A percentile compares a stretch with the other conserved stretches of the same genome.
phyloP scores from a whole-genome alignment of 2,888 invertebrate genomes.

The Apantesis nais region DNA sequence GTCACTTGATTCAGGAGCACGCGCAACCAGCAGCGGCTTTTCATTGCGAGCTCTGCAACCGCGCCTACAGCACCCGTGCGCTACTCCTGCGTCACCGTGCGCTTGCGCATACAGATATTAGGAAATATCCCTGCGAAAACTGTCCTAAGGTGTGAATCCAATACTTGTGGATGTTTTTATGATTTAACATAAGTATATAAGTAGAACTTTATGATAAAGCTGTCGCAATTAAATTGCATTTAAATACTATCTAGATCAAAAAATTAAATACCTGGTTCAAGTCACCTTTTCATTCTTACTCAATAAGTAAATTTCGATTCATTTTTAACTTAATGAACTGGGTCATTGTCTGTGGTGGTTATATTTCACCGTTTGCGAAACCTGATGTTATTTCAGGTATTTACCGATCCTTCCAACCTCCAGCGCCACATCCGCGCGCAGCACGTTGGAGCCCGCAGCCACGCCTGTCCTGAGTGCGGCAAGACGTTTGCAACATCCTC shows the following conservation, averaged over 20 bases:
- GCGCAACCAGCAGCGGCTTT: constrained; percentile 92
- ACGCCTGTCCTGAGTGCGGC: constrained; percentile 99
- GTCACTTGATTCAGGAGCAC: constrained; percentile 92
- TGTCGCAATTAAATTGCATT: background rate
- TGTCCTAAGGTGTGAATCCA: constrained; percentile 90
- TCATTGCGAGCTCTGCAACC: constrained; percentile 93
- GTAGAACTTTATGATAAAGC: background rate
- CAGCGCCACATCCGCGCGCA: constrained; percentile 98
- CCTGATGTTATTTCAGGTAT: constrained; percentile 90
- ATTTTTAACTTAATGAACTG: constrained; percentile 37
- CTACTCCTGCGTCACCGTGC: constrained; percentile 93
- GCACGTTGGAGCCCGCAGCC: constrained; percentile 97
- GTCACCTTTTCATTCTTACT: constrained; percentile 19
- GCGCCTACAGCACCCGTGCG: constrained; percentile 92
- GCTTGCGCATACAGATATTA: constrained; percentile 91
- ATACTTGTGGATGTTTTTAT: constrained; percentile 25
- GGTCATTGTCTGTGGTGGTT: constrained; percentile 41
- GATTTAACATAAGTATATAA: constrained; percentile 15
- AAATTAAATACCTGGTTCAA: constrained; percentile 18
- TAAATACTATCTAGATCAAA: constrained; percentile 24
- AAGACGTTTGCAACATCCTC: constrained; percentile 99
- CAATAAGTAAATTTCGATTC: constrained; percentile 15
- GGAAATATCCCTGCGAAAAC: constrained; percentile 97
- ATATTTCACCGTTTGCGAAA: constrained; percentile 71
- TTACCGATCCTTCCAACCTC: constrained; percentile 98